Percentiles rank a stretch among this genome's conserved stretches.
These are phyloP conservation scores for Cetoscarus ocellatus DNA, from an alignment of 2,797 vertebrate species.

Conservation along the genomic window DNA sequence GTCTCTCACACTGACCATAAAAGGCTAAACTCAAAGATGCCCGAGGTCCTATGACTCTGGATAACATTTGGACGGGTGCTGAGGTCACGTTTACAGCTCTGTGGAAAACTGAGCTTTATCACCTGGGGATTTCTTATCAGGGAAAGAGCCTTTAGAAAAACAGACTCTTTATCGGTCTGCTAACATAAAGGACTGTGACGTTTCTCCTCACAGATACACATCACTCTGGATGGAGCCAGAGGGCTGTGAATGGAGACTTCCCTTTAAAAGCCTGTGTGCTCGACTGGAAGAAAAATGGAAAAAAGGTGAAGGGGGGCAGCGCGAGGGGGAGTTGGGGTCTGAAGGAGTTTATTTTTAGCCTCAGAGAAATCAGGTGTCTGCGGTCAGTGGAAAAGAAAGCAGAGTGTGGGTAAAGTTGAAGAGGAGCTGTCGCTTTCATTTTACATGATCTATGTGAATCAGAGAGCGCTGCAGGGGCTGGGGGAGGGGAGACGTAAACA, in stretches of 20 bases:
- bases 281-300: constrained; percentile 20
- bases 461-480: constrained; percentile 35
- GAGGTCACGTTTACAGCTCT: constrained; percentile 55
- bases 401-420: constrained; percentile 56
- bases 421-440: constrained; percentile 66
- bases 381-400: constrained; percentile 61
- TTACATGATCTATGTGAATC: constrained; percentile 69
- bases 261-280: constrained; percentile 36
- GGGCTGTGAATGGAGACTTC: constrained; percentile 36
- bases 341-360: constrained; percentile 73
- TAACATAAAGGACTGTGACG: constrained; percentile 26
- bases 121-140: constrained; percentile 36
- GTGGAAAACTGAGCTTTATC: constrained; percentile 23
- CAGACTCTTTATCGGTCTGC: constrained; percentile 15
- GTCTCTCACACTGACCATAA: constrained; percentile 72
- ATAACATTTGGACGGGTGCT: constrained; percentile 49
- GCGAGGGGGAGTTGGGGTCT: constrained; percentile 34
- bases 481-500: constrained; percentile 41
- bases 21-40: constrained; percentile 69
- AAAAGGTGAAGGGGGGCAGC: constrained; percentile 20
- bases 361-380: constrained; percentile 71
- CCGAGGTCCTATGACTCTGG: constrained; percentile 45
- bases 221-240: constrained; percentile 21
- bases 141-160: constrained; percentile 12
- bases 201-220: constrained; percentile 13